A percentile compares a stretch with the other conserved stretches of the same genome.
phyloP scores from a whole-genome alignment of 2,888 invertebrate genomes.

The Heliconius ethilla region DNA sequence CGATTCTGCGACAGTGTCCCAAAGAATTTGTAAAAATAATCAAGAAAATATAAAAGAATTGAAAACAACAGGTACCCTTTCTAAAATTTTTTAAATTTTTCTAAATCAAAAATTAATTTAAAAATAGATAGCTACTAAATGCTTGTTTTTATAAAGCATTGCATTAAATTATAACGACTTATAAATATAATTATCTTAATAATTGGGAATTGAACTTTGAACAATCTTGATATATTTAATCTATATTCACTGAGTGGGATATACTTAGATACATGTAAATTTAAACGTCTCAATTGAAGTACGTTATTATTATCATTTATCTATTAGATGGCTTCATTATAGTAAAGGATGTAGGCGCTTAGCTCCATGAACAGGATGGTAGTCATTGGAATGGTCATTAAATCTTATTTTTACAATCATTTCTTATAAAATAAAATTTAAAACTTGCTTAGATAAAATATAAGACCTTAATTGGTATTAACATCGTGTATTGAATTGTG shows the following conservation, averaged over 20 bases:
- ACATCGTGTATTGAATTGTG: neutral
- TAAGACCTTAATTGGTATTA: too few species aligned
- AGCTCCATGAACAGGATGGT: conserved; percentile 35
- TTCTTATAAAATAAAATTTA: neutral
- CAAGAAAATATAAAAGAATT: neutral
- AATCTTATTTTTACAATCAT: conserved; percentile 16
- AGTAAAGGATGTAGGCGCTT: conserved; percentile 39
- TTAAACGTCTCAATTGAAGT: conserved; percentile 9
- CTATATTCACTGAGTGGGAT: neutral
- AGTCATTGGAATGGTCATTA: conserved; percentile 24
- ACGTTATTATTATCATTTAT: conserved; percentile 25
- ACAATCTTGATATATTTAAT: neutral
- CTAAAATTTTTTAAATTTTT: too few species aligned
- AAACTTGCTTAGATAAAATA: neutral
- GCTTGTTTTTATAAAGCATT: too few species aligned
- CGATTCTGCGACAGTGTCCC: neutral
- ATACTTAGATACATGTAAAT: neutral
- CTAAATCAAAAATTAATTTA: too few species aligned
- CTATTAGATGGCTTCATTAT: conserved; percentile 31
- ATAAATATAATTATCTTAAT: neutral
- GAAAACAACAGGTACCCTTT: neutral
- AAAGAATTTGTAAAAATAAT: neutral
- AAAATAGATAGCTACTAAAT: too few species aligned
- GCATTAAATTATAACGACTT: too few species aligned
- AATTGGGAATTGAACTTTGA: neutral